A percentile compares a stretch with the other conserved stretches of the same genome.
phyloP scores from a whole-genome alignment of 2,113 vertebrate genomes.

The Lamprologus tigripictilis region DNA sequence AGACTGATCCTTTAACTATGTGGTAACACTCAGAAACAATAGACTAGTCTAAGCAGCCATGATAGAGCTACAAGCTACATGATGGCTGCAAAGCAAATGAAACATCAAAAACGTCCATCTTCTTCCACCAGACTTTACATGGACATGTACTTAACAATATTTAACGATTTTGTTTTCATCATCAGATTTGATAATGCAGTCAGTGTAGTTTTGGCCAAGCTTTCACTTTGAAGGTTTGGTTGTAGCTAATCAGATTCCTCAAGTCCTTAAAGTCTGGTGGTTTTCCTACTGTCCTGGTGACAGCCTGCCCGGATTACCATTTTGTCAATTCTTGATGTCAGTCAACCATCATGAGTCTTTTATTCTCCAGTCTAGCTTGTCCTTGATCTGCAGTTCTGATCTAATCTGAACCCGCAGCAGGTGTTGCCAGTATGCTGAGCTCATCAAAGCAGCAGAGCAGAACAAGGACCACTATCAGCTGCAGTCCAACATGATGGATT shows the following conservation, averaged over 20 bases:
- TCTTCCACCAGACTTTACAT: neutral
- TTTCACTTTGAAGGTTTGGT: neutral
- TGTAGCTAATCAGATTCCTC: fast-evolving
- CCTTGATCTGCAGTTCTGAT: fast-evolving
- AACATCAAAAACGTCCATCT: fast-evolving
- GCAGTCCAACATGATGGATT: neutral
- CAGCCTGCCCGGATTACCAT: fast-evolving
- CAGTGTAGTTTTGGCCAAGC: neutral
- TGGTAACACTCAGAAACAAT: neutral
- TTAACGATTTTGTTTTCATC: neutral
- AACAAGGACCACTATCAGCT: neutral
- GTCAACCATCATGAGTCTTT: neutral
- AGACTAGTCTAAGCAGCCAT: neutral
- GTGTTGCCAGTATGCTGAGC: neutral
- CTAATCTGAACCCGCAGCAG: neutral
- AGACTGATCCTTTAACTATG: neutral
- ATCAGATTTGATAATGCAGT: neutral
- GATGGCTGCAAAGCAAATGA: neutral
- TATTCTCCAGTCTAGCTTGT: neutral
- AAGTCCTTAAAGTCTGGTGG: too few species aligned
- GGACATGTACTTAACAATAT: neutral
- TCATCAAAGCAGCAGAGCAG: neutral
- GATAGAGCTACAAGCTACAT: neutral
- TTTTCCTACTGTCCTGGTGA: neutral
- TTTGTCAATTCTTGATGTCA: neutral